Percentiles rank a stretch among this genome's conserved stretches.
Evolutionary conservation across 2,888 invertebrate species (phyloP).

Genomic region (Myopa testacea): DNA sequence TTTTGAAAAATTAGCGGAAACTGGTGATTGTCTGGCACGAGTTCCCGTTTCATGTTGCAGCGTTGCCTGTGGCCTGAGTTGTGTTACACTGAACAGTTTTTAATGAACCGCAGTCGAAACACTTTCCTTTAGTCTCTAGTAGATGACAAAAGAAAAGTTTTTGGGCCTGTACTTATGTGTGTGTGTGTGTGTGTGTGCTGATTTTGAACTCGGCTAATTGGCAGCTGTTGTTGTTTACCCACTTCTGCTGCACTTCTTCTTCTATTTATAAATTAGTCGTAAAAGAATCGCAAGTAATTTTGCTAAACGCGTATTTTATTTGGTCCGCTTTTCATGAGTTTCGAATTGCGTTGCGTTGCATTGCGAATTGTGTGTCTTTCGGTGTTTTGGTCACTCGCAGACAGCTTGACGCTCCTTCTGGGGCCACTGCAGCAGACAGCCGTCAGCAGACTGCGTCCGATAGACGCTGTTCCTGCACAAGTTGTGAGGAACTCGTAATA

Average conservation of each 20-base stretch:
- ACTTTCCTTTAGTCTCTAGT: too few relatives aligned
- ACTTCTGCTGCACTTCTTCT: neutral
- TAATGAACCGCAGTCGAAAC: too few relatives aligned
- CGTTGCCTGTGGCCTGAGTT: too few relatives aligned
- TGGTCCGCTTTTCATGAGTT: conserved; percentile 6
- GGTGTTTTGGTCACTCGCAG: conserved; percentile 19
- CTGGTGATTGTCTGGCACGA: conserved; percentile 29
- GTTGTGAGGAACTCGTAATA: neutral
- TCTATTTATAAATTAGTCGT: neutral
- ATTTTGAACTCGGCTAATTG: conserved; percentile 14
- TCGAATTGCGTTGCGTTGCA: conserved; percentile 2
- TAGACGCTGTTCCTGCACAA: neutral
- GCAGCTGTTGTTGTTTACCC: conserved; percentile 7
- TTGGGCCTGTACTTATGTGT: too few relatives aligned
- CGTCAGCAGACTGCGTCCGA: conserved; percentile 10
- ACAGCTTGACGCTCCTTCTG: conserved; percentile 31
- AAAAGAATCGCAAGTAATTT: neutral
- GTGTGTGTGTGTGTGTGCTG: too few relatives aligned
- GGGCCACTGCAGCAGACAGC: neutral
- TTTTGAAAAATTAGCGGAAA: conserved; percentile 35
- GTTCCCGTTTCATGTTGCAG: neutral
- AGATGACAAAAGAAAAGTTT: too few relatives aligned
- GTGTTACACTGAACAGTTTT: too few relatives aligned
- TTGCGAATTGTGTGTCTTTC: neutral
- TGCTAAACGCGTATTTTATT: neutral